Base-by-base conservation (phyloP, 92 coral and sea anemone species). In the Pocillopora meandrina region DNA sequence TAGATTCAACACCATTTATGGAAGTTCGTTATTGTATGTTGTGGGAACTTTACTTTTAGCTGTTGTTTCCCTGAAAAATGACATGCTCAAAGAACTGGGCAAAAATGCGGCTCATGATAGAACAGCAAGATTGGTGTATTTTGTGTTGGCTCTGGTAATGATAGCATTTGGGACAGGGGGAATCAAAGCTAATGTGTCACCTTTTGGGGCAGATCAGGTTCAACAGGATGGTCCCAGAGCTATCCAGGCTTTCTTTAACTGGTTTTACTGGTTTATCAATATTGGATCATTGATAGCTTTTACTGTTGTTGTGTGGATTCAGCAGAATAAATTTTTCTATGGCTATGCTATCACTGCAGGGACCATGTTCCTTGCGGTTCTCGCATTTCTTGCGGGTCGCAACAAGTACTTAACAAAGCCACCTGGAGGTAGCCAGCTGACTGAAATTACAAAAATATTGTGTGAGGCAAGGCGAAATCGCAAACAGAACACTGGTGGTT, bases 251-350 rank as follows among this genome's bases (percentile, higher is more conserved):
- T 97, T 97, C 90, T 97, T 97, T 76, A 97, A 91, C 87, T 97
- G 99, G 99, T 97, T 92, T 80, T 97, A 97, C 82, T 97, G 97
- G 97, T 94, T 97, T 65, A 95, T 94, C 36, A 97, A 97, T 87
- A 81, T 97, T 57, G 99, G 99, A 12, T 92, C 98, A 5, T 82
- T 97, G 21, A 10, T 97, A n/a, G 91, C 99, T 1, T 91, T 87
- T 86, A 97, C 99, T n/a, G 80, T 87, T 17, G 93, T 97, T 19
- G 99, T 97, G 0, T 76, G 72, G 7, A 85, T 97, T 1, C 99
- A 97, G 36, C 98, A 97, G 70, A 9, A 12, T 0, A 70, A 90
- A 6, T 88, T 89, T 60, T 92, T 97, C 62, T 88, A 59, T 68
- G 98, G 99, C 34, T 95, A 96, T 64, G 75, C 72, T 12, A 92